phyloP scores from a whole-genome alignment of 2,797 vertebrate genomes.

The Octomys mimax region DNA sequence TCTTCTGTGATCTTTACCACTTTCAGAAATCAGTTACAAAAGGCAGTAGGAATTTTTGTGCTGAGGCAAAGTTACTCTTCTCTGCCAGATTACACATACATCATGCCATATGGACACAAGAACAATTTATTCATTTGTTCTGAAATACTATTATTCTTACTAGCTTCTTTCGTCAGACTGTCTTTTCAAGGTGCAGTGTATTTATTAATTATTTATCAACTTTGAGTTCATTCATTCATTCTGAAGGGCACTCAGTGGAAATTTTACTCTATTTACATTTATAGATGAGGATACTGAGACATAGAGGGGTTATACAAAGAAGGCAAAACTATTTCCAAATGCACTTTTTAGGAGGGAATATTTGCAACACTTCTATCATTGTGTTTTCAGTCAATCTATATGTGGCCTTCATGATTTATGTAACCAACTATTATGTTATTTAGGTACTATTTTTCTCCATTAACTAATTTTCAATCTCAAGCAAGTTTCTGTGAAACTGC shows the following conservation, averaged over 20 bases:
- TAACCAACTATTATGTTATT: not conserved
- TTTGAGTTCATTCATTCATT: not conserved
- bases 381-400: slow-evolving; percentile 3
- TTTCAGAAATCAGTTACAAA: not conserved
- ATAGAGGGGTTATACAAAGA: not conserved
- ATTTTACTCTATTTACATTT: not conserved
- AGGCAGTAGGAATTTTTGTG: not conserved
- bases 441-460: slow-evolving; percentile 32
- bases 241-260: not conserved
- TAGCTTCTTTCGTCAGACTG: not conserved
- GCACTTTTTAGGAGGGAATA: slow-evolving; percentile 1
- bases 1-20: not conserved
- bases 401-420: not conserved
- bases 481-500: not conserved
- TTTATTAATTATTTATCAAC: slow-evolving; percentile 10
- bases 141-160: not conserved
- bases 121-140: slow-evolving; percentile 30
- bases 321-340: not conserved
- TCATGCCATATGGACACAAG: not conserved
- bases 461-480: slow-evolving; percentile 46
- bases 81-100: not conserved
- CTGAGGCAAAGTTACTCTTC: not conserved
- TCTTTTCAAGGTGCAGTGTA: not conserved
- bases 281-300: not conserved
- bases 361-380: not conserved